Percentiles rank a stretch among this genome's conserved stretches.
These are phyloP conservation scores for Entomyzon cyanotis DNA, from an alignment of 2,113 vertebrate genomes.

Conservation along the genomic window DNA sequence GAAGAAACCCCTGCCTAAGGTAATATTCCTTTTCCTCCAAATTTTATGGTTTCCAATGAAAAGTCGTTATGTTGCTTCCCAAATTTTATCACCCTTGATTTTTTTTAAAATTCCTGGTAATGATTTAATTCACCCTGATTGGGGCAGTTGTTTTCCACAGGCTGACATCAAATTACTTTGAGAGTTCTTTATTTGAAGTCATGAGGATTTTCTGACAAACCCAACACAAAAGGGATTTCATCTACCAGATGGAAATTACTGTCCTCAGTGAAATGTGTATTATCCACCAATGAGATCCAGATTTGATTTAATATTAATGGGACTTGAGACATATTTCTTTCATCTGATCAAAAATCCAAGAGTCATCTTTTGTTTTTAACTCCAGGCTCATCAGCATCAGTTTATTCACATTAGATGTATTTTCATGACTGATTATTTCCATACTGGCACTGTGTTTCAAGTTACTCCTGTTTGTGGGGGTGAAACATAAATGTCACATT, in stretches of 20 bases:
- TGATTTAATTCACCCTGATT: background rate
- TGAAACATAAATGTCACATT: rapidly evolving
- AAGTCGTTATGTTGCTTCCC: rapidly evolving
- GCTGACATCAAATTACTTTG: background rate
- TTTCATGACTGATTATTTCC: background rate
- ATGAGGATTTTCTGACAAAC: background rate
- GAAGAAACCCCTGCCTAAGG: constrained; percentile 28
- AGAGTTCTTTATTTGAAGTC: background rate
- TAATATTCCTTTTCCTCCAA: background rate
- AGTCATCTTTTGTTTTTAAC: background rate
- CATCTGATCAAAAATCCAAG: background rate
- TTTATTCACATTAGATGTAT: background rate
- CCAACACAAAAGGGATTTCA: background rate
- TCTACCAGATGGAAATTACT: background rate
- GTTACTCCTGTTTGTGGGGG: background rate
- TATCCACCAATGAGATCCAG: background rate
- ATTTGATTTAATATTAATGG: background rate
- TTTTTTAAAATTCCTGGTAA: too few species aligned
- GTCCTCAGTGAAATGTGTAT: background rate
- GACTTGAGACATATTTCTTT: background rate
- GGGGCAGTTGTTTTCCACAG: background rate
- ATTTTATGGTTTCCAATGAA: background rate
- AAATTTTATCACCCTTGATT: rapidly evolving
- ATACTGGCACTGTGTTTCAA: background rate
- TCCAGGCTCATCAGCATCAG: background rate